A percentile compares a stretch with the other conserved stretches of the same genome.
phyloP scores from a whole-genome alignment of 2,797 vertebrate species.

The Acrocephalus scirpaceus region DNA sequence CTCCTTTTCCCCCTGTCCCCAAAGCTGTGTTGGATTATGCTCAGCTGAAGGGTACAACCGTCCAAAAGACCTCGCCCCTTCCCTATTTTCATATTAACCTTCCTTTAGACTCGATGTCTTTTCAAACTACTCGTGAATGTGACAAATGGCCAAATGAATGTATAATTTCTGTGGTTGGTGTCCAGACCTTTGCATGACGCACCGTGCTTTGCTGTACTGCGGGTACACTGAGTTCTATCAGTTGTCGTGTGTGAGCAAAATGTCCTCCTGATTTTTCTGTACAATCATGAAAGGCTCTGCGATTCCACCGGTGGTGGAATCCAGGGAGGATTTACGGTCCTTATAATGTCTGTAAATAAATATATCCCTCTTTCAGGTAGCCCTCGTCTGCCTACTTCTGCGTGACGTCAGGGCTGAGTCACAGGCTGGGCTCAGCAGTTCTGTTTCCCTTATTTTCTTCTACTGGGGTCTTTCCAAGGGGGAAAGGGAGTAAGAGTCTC shows the following conservation, averaged over 20 bases:
- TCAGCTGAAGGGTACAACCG: slow-evolving; percentile 7
- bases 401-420: slow-evolving; percentile 1
- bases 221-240: slow-evolving; percentile 95
- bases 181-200: slow-evolving; percentile 85
- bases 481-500: not conserved
- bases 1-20: not conserved
- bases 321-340: slow-evolving; percentile 89
- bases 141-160: slow-evolving; percentile 82
- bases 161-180: slow-evolving; percentile 82
- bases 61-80: slow-evolving; percentile 53
- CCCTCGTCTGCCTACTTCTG: slow-evolving; percentile 35
- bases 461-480: not conserved
- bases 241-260: slow-evolving; percentile 80
- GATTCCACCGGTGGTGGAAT: slow-evolving; percentile 75
- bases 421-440: not conserved
- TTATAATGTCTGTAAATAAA: slow-evolving; percentile 91
- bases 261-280: slow-evolving; percentile 80
- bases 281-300: slow-evolving; percentile 79
- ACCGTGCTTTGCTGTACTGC: slow-evolving; percentile 80
- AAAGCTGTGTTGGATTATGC: slow-evolving; percentile 33
- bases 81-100: slow-evolving; percentile 52
- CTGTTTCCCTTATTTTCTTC: not conserved
- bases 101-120: slow-evolving; percentile 68
- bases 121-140: slow-evolving; percentile 74
- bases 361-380: slow-evolving; percentile 76